Percentiles rank a stretch among this genome's conserved stretches.
phyloP scores from a whole-genome alignment of 2,888 invertebrate species.

The Parnassius orleans region DNA sequence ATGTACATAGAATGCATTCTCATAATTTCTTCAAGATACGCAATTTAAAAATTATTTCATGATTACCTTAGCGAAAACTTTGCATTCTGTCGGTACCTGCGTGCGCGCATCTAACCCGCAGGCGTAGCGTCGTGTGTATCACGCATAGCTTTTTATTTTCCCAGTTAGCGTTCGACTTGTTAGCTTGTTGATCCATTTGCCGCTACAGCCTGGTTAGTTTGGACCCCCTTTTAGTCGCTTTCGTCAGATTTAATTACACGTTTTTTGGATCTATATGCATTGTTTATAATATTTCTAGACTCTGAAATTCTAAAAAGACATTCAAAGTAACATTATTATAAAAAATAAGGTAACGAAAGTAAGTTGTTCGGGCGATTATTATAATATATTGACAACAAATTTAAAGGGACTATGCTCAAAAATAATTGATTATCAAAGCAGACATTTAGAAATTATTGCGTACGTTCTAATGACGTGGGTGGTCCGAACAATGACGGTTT shows the following conservation, averaged over 20 bases:
- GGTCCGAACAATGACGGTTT: constrained; percentile 38
- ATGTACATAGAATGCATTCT: too few relatives aligned
- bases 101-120: constrained; percentile 51
- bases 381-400: too few relatives aligned
- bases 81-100: constrained; percentile 49
- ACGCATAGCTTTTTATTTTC: constrained; percentile 66
- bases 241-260: not conserved
- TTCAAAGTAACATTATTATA: too few relatives aligned
- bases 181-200: constrained; percentile 47
- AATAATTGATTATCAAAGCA: too few relatives aligned
- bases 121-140: constrained; percentile 61
- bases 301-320: too few relatives aligned
- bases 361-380: too few relatives aligned
- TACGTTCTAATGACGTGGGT: constrained; percentile 36
- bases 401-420: too few relatives aligned
- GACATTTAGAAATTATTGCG: not conserved
- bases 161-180: constrained; percentile 64
- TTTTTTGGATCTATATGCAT: too few relatives aligned
- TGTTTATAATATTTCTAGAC: too few relatives aligned
- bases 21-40: too few relatives aligned
- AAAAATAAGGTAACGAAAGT: too few relatives aligned
- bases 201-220: constrained; percentile 40
- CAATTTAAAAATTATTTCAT: not conserved
- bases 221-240: constrained; percentile 33
- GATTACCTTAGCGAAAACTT: constrained; percentile 1